Percentiles rank a stretch among this genome's conserved stretches.
phyloP scores from a whole-genome alignment of 2,888 invertebrate species.

The Caenorhabditis japonica region DNA sequence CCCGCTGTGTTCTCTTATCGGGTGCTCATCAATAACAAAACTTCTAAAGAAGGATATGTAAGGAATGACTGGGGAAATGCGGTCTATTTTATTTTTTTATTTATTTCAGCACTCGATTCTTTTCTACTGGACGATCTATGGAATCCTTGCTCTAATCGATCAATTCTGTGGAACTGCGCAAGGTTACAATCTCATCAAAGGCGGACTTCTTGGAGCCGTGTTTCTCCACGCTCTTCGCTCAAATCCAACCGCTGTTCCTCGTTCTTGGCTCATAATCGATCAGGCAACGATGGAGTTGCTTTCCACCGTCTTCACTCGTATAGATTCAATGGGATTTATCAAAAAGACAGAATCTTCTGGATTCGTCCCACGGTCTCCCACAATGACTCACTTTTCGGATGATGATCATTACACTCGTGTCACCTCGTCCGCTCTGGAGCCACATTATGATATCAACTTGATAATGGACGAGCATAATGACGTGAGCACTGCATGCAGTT shows the following conservation, averaged over 20 bases:
- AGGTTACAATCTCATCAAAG: slow-evolving; percentile 48
- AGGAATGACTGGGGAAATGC: too few species aligned
- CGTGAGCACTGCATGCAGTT: slow-evolving; percentile 38
- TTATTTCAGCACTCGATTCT: slow-evolving; percentile 47
- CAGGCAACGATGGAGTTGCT: slow-evolving; percentile 7
- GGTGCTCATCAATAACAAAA: slow-evolving; percentile 28
- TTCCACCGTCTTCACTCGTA: slow-evolving; percentile 29
- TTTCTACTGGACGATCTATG: slow-evolving; percentile 55
- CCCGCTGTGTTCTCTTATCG: slow-evolving; percentile 40
- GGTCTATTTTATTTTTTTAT: neutral
- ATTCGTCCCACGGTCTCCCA: slow-evolving; percentile 32
- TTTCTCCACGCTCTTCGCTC: slow-evolving; percentile 45
- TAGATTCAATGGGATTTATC: slow-evolving; percentile 32
- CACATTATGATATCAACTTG: too few species aligned
- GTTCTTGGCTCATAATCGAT: slow-evolving; percentile 13
- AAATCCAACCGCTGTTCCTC: slow-evolving; percentile 30
- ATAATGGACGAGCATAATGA: slow-evolving; percentile 6
- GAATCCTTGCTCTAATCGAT: slow-evolving; percentile 46
- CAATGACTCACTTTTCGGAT: slow-evolving; percentile 38
- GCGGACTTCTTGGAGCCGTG: slow-evolving; percentile 28
- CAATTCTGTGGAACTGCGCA: slow-evolving; percentile 37
- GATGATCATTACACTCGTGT: slow-evolving; percentile 16
- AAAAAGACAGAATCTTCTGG: slow-evolving; percentile 18
- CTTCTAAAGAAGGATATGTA: slow-evolving; percentile 42
- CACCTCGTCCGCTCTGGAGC: neutral